phyloP scores from a whole-genome alignment of 2,797 vertebrate genomes.

The Chromis chromis region DNA sequence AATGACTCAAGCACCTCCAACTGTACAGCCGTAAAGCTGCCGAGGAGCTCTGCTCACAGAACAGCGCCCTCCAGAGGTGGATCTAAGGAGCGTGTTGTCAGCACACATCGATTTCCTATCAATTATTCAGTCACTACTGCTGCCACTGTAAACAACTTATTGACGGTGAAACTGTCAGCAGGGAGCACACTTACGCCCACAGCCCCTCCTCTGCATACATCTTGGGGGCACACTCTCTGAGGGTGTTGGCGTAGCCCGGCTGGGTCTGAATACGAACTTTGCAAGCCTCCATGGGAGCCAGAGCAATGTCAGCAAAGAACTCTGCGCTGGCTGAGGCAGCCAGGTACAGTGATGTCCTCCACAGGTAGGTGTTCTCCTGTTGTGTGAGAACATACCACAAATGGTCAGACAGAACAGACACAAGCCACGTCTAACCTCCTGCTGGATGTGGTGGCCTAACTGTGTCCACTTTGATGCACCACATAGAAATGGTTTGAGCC shows the following conservation, averaged over 20 bases:
- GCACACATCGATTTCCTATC: background rate
- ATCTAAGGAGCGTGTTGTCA: slow-evolving; percentile 85
- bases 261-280: slow-evolving; percentile 99
- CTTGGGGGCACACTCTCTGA: slow-evolving; percentile 91
- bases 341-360: slow-evolving; percentile 96
- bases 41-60: slow-evolving; percentile 79
- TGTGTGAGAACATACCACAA: background rate
- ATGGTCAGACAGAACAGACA: background rate
- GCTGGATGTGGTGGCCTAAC: no score
- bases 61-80: slow-evolving; percentile 92
- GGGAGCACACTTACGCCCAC: slow-evolving; percentile 89
- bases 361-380: slow-evolving; percentile 95
- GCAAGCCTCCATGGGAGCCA: slow-evolving; percentile 97
- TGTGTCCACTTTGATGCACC: no score
- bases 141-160: background rate
- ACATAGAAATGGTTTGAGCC: no score
- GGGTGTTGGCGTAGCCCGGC: slow-evolving; percentile 94
- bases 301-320: slow-evolving; percentile 97
- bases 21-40: slow-evolving; percentile 92
- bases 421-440: no score
- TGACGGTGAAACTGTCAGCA: background rate
- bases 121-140: background rate
- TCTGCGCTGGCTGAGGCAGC: slow-evolving; percentile 97
- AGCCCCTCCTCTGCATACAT: slow-evolving; percentile 95
- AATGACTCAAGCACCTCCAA: slow-evolving; percentile 98